Evolutionary conservation across 2,113 vertebrate species (phyloP), one percentile per base, ranked within the genome.

Genomic region (Coreoperca whiteheadi): DNA sequence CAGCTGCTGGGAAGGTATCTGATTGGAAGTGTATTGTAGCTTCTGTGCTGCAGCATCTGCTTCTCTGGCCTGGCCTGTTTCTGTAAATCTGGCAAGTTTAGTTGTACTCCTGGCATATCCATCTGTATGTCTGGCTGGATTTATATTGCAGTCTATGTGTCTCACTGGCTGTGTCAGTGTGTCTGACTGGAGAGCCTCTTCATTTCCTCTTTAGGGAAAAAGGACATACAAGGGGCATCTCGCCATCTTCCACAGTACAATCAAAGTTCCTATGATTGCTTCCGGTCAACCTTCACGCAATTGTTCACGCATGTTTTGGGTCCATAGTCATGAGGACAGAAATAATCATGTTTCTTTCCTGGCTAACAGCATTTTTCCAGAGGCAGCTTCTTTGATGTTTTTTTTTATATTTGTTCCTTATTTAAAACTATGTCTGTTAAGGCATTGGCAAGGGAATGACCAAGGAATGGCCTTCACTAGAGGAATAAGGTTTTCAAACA

Each of bases 31-130:
- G 70, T 81, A 79, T 71, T 77, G 75, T 84, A 85, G 87, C 81
- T 90, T 80, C 84, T 88, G 85, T 67, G 67, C 75, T 69, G 82
- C 77, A 89, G 81, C 88, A 90, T 92, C 88, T 91, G 89, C 82
- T 89, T 65, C 74, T 85, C 74, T 92, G 84, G 87, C 72, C n/a
- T 77, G 67, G 77, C 79, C 79, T 79, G 65, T 80, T 75, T 80
- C 65, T 87, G 70, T 86, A 70, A 87, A 82, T 88, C 80, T 87
- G 83, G 85, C 43, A 1, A 85, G 74, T 84, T 85, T 48, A 67
- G 60, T 89, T 80, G 77, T 88, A 83, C 80, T 91, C 79, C 74
- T 85, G 88, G 87, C 82, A 83, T 85, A 87, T 85, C 50, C 80
- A 68, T 85, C 72, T 75, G 74, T 85, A 80, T 70, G 77, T 80